Percentiles rank a stretch among this genome's conserved stretches.
Evolutionary conservation across 2,113 vertebrate genomes (phyloP).

Genomic region (Seriola dumerili): DNA sequence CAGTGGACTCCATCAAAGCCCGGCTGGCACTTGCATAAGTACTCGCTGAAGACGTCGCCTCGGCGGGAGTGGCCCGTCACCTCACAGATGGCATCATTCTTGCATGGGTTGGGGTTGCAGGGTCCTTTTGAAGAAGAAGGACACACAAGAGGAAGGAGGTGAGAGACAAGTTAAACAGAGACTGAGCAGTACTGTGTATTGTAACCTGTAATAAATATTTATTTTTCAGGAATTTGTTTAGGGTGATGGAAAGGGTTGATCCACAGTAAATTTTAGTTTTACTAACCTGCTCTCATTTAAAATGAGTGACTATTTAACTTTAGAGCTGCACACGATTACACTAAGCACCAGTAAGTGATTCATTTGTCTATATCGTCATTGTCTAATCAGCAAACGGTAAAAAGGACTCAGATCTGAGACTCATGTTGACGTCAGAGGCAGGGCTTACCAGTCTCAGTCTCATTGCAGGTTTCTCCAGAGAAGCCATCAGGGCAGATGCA

Average conservation of each 20-base stretch:
- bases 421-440: not conserved
- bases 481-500: conserved; percentile 94
- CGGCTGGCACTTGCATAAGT: conserved; percentile 88
- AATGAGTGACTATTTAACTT: not conserved
- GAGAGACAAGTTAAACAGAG: not conserved
- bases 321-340: too few species aligned
- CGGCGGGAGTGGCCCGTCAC: conserved; percentile 74
- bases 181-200: not conserved
- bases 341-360: too few species aligned
- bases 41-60: conserved; percentile 91
- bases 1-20: conserved; percentile 92
- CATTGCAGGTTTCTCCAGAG: conserved; percentile 90
- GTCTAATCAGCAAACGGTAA: not conserved
- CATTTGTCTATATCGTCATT: too few species aligned
- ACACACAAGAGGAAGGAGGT: not conserved
- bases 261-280: not conserved
- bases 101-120: conserved; percentile 93
- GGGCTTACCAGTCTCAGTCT: conserved; percentile 89
- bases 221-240: not conserved
- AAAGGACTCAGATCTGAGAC: not conserved
- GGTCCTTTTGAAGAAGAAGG: conserved; percentile 81
- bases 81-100: conserved; percentile 87
- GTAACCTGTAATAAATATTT: not conserved
- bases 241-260: not conserved
- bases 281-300: not conserved